Percentiles rank a stretch among this genome's conserved stretches.
Evolutionary conservation across 2,797 vertebrate species (phyloP).

Genomic region (Molossus molossus): DNA sequence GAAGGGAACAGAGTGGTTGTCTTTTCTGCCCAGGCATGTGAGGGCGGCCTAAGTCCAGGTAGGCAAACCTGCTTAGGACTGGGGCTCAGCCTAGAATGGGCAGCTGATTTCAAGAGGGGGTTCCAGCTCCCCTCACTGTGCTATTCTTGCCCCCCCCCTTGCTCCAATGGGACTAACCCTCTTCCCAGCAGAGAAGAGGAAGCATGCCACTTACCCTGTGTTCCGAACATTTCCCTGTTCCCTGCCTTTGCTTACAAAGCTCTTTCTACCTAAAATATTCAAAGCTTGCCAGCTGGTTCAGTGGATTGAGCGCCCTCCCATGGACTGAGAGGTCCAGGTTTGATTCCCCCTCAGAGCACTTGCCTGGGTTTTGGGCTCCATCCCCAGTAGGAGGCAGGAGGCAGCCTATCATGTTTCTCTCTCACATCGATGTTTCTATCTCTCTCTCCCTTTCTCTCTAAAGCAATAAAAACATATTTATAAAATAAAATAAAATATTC

Average conservation of each 20-base stretch:
- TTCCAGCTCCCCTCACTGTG: not conserved
- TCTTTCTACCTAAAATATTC: constrained; percentile 26
- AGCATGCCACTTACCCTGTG: not conserved
- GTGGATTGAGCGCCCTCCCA: too few species aligned
- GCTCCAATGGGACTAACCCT: not conserved
- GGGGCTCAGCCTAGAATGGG: not conserved
- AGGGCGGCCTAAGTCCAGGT: not conserved
- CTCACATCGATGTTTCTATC: too few species aligned
- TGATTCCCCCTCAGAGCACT: too few species aligned
- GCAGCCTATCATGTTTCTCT: too few species aligned
- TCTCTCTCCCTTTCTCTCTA: too few species aligned
- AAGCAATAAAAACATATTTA: too few species aligned
- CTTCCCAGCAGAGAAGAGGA: not conserved
- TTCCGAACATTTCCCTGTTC: not conserved
- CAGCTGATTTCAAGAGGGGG: not conserved
- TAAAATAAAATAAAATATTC: not conserved
- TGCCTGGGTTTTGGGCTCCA: too few species aligned
- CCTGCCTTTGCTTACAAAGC: not conserved
- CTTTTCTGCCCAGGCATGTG: not conserved
- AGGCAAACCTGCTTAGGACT: not conserved
- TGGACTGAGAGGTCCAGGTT: too few species aligned
- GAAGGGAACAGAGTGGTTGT: not conserved
- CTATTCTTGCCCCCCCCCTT: not conserved
- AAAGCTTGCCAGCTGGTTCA: not conserved
- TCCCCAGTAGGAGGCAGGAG: too few species aligned